Base-by-base conservation (phyloP, 2,888 invertebrate species). In the Tenthredo notha region DNA sequence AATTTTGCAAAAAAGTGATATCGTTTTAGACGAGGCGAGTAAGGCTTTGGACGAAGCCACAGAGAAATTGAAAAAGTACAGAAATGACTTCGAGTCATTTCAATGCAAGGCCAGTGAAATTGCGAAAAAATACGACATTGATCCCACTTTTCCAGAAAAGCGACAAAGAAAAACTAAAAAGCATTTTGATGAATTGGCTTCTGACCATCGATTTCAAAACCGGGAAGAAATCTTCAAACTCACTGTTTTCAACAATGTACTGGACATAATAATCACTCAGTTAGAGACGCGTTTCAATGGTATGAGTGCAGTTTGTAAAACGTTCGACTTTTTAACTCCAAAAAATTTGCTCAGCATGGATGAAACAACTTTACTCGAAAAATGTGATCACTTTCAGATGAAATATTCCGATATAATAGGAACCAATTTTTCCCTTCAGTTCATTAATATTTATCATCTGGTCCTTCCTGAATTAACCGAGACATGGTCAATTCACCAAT, bases 241-340 rank as follows among this genome's bases (percentile, higher is more conserved):
- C 58, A 67, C 84, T 61, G 87, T 89, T 89, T 89, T 89, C 86
- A 88, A 89, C 85, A 88, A 87, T 87, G 86, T 90, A 89, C 88
- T 89, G 75, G 88, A 89, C 87, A 89, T 84, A 88, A 85, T 87
- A 88, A 89, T 88, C 61, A 84, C 84, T 88, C 86, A 89, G 86
- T 88, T 89, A 88, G 84, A 88, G 88, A 80, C 88, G 86, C 85
- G 88, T 87, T 89, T 89, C 88, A 87, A 40, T 87, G 88, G 88
- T 86, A 88, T 88, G 88, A 88, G 87, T 89, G 87, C 87, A 87
- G 86, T 89, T 84, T 86, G 88, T 88, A 82, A 88, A 83, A 87
- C 86, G 87, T 90, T 90, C 85, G 84, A 87, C 86, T 90, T 89
- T 87, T 87, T 88, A 87, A 88, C 85, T 85, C 87, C 88, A 90